phyloP scores from a whole-genome alignment of 2,797 vertebrate genomes.

The Coendou prehensilis region DNA sequence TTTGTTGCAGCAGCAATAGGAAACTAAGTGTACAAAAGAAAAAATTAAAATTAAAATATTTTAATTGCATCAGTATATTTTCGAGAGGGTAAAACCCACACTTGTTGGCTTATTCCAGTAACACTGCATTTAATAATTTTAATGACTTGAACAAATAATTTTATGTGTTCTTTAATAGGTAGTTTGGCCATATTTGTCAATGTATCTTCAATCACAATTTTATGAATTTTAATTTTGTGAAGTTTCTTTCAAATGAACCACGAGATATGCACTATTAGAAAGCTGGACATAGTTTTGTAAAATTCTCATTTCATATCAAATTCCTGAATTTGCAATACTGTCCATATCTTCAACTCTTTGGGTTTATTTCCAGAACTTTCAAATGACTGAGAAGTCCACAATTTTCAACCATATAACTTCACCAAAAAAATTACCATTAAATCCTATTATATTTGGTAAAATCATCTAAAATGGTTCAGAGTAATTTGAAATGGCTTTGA shows the following conservation, averaged over 20 bases:
- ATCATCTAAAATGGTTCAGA: neutral
- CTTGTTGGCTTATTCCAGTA: neutral
- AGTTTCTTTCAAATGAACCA: neutral
- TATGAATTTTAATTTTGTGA: slow-evolving; percentile 24
- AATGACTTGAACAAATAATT: neutral
- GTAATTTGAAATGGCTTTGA: neutral
- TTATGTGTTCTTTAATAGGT: neutral
- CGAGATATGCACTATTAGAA: neutral
- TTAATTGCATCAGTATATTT: neutral
- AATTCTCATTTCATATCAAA: neutral
- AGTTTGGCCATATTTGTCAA: neutral
- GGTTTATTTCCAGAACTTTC: neutral
- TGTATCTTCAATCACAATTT: neutral
- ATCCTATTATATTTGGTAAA: neutral
- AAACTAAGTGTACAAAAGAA: neutral
- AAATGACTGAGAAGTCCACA: neutral
- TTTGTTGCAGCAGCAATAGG: neutral
- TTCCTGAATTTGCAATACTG: neutral
- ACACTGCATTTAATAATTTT: neutral
- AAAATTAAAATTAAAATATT: neutral
- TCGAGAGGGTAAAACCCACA: neutral
- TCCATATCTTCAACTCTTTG: neutral
- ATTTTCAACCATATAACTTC: neutral
- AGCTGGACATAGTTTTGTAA: neutral
- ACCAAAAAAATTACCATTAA: neutral